Conservation (phyloP, 2,888 invertebrate genomes). For the Chamaedrilus cognettii region DNA sequence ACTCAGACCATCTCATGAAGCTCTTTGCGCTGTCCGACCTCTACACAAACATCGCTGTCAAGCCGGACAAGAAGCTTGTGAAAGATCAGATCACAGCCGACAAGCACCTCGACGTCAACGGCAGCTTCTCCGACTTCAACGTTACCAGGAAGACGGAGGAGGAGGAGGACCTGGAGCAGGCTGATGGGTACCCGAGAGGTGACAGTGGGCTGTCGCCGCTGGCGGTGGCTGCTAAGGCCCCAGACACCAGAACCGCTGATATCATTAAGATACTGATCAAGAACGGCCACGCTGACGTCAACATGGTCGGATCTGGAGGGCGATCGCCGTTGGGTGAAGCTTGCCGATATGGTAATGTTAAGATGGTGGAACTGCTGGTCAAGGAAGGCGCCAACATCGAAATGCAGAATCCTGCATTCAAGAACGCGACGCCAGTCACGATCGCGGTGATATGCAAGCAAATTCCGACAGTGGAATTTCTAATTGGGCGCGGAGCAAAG, state of each 20-base stretch:
- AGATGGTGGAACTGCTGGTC: constrained; percentile 33
- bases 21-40: constrained; percentile 36
- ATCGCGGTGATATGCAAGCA: constrained; percentile 31
- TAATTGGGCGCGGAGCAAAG: constrained; percentile 38
- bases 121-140: constrained; percentile 32
- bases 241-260: constrained; percentile 19
- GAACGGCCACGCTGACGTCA: constrained; percentile 32
- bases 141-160: constrained; percentile 24
- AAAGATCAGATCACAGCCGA: constrained; percentile 34
- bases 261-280: constrained; percentile 23
- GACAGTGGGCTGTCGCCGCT: constrained; percentile 36
- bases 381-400: constrained; percentile 33
- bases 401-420: constrained; percentile 28
- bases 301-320: constrained; percentile 32
- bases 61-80: constrained; percentile 29
- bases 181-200: constrained; percentile 8
- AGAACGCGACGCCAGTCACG: constrained; percentile 35
- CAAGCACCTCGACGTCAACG: constrained; percentile 36
- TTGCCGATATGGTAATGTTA: constrained; percentile 30
- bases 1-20: constrained; percentile 38
- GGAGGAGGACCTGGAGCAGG: constrained; percentile 5
- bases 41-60: constrained; percentile 27
- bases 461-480: constrained; percentile 28
- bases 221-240: constrained; percentile 31
- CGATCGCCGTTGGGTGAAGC: constrained; percentile 38